phyloP scores from a whole-genome alignment of 53 echinoderm and acorn worm genomes.

The Astropecten irregularis region DNA sequence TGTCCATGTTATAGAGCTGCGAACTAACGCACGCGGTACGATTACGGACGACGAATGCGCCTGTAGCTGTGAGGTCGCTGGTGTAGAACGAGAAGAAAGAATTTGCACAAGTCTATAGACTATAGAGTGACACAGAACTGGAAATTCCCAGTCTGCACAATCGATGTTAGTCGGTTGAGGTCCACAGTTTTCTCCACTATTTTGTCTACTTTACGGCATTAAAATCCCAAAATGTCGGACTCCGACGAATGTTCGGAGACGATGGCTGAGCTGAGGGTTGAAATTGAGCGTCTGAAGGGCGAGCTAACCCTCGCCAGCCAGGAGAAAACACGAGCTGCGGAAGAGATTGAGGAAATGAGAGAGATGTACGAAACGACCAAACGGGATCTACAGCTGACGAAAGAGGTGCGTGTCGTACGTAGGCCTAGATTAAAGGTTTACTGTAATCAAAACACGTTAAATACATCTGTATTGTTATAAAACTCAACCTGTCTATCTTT shows the following conservation, averaged over 20 bases:
- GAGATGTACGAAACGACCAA: constrained; percentile 82
- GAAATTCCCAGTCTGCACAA: too few species aligned
- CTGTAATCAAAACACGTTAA: too few species aligned
- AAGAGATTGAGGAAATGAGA: constrained; percentile 93
- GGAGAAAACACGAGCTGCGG: constrained; percentile 94
- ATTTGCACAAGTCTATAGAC: too few species aligned
- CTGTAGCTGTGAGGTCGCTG: too few species aligned
- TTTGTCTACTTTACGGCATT: constrained; percentile 5
- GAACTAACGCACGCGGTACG: too few species aligned
- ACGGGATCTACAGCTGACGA: constrained; percentile 86
- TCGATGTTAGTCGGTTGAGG: neutral
- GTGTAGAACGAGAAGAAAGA: too few species aligned
- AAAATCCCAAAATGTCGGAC: constrained; percentile 72
- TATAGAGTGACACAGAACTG: too few species aligned
- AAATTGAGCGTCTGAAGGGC: constrained; percentile 81
- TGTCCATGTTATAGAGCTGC: too few species aligned
- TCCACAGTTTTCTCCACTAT: constrained; percentile 15
- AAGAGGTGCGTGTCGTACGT: constrained; percentile 91
- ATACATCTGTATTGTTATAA: too few species aligned
- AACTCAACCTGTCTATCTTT: too few species aligned
- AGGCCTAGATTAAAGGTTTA: too few species aligned
- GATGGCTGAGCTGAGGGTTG: constrained; percentile 83
- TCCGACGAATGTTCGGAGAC: constrained; percentile 85
- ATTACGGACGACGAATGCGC: too few species aligned
- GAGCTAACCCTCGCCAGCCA: constrained; percentile 80